phyloP scores from a whole-genome alignment of 2,888 invertebrate genomes.

The Brachyptera putata region DNA sequence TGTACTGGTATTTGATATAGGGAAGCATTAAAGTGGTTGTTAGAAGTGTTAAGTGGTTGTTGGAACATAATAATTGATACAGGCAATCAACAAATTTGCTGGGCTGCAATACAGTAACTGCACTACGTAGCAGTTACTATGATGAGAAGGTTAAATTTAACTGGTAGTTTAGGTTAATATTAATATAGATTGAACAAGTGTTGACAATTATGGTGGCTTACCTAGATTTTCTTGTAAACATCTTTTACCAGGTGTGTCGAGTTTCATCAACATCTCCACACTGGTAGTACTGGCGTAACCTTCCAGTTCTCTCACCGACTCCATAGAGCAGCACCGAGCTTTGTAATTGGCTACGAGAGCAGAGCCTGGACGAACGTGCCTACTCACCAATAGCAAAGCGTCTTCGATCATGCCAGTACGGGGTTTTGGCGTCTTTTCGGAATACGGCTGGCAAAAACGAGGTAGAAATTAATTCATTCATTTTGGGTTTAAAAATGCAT shows the following conservation, averaged over 20 bases:
- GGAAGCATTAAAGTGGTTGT: no score
- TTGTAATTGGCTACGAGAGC: conserved; percentile 45
- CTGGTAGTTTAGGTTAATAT: no score
- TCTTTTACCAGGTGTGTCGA: conserved; percentile 45
- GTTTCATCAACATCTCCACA: conserved; percentile 45
- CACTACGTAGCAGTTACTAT: no score
- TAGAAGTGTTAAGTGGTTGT: no score
- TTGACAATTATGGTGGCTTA: no score
- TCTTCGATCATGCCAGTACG: conserved; percentile 41
- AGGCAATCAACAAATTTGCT: no score
- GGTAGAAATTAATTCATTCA: not conserved
- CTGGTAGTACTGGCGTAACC: conserved; percentile 42
- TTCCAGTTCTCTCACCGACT: conserved; percentile 41
- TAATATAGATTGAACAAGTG: no score
- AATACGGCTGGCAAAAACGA: not conserved
- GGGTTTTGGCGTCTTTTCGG: not conserved
- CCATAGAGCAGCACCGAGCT: conserved; percentile 43
- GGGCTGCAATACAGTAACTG: no score
- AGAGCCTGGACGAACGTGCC: conserved; percentile 44
- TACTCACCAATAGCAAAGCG: conserved; percentile 43
- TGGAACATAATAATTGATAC: no score
- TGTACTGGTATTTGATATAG: no score
- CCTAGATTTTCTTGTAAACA: conserved; percentile 46
- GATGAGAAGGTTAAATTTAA: no score
- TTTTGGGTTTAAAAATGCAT: no score